Base-by-base conservation (phyloP, 1,140 invertebrate species). In the Adoxophyes honmai region DNA sequence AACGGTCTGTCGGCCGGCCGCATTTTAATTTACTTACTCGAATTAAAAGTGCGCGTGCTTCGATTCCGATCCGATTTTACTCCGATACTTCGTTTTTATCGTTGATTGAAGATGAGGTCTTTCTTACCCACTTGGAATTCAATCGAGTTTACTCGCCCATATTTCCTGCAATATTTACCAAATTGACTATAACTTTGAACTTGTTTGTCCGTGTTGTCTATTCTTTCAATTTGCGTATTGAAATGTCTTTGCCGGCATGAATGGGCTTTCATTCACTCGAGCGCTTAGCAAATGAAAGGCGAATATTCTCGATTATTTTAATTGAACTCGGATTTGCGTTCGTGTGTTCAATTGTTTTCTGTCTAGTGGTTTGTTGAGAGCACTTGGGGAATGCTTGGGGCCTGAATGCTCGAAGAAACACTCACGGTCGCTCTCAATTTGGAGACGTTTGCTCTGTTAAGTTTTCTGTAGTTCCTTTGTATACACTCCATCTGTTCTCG, bases 11-110 rank as follows among this genome's bases (percentile, higher is more conserved):
- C 62, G 65, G 66, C 70, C 72, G 60, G 85, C 85, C 85, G 71
- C 82, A 81, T 83, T 86, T 88, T 88, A 88, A 88, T 88, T 88
- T 88, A 88, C 85, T 88, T 86, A 85, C 73, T 74, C 66, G 79
- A 83, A 87, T 87, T 87, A 87, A 87, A 84, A 87, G 44, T 75
- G 82, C 74, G 81, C 84, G 84, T 87, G 84, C 76, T 87, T 75
- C 74, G 82, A 84, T 84, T 84, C 55, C 66, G 62, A 83, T 73
- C 62, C 55, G 57, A 42, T 75, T 75, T 76, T 68, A 78, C 62
- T 69, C 52, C 52, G 69, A 83, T 78, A 78, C 81, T 84, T 85
- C 80, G 72, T 80, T 81, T 83, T 85, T 81, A 84, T 82, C 66
- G 71, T 78, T 84, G 78, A 79, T 83, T 80, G 75, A 85, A 81